Evolutionary conservation across 1,140 invertebrate genomes (phyloP), one percentile per base, ranked within the genome.

Genomic region (Adelges cooleyi): DNA sequence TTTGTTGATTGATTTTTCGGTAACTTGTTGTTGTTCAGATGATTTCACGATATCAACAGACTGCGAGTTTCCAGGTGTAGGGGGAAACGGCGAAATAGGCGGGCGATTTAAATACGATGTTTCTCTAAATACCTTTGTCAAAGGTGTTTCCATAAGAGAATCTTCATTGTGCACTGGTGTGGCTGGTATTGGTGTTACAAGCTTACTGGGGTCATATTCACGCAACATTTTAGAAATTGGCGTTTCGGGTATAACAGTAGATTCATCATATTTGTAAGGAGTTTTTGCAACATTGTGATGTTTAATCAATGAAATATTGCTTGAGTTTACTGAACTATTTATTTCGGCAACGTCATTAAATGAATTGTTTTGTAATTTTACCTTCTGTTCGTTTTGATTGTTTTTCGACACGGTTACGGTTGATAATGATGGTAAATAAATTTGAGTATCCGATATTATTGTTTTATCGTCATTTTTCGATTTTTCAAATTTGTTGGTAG

Each of bases 111-210:
- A 29, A 29, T 62, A 46, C 29, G 54, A 62, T 3, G 54, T 62
- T 62, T 62, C 54, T 48, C 54, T 46, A 11, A 62, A 62, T 62
- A 62, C 6, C 29, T 62, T 62, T 13, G 54, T 27, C 4, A 62
- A 15, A 13, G 54, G 54, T 5, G 54, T 62, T 62, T 62, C 54
- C 8, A 23, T 46, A 2, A 54, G 25, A 17, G 38, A 44, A 18
- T 44, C 54, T 15, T 62, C 54, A 46, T 15, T 25, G 29, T 62
- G 54, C 29, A 27, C 25, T 18, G 54, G 54, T 33, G 54, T 62
- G 20, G 38, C 44, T 33, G 40, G 54, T 2, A 62, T 44, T n/a
- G 54, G 54, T n/a, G 54, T 62, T 1, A 62, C 2, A 46, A 46
- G 25, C 1, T 62, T 62, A 62, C 54, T 62, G 17, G 40, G 42